These are phyloP conservation scores for Zosterops pallidus DNA, from an alignment of 2,113 vertebrate species.

Conservation along the genomic window DNA sequence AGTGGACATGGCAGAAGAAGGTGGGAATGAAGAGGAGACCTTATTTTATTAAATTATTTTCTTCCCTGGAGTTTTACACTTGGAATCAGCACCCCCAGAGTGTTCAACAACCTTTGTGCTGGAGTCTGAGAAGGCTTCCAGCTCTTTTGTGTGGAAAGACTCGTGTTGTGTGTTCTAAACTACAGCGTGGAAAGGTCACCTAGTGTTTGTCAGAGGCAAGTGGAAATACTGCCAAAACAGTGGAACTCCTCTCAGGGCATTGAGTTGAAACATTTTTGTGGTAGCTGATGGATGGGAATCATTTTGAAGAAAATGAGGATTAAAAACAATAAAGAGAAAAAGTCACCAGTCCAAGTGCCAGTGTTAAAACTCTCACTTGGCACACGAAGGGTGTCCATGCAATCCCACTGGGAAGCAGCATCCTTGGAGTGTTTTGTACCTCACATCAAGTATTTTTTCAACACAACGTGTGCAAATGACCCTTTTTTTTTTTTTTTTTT, in stretches of 20 bases:
- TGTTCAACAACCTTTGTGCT: neutral
- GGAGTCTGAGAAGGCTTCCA: neutral
- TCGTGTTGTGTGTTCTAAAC: neutral
- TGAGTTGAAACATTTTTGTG: neutral
- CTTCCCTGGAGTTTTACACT: neutral
- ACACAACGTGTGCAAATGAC: no score
- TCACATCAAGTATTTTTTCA: neutral
- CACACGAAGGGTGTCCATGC: accelerated
- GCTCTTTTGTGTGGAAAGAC: neutral
- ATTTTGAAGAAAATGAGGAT: neutral
- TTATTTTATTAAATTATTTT: neutral
- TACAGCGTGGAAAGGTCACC: neutral
- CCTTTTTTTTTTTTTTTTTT: neutral
- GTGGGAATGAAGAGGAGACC: neutral
- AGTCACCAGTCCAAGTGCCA: neutral
- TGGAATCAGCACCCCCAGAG: neutral
- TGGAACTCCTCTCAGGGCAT: neutral
- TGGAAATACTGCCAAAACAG: neutral
- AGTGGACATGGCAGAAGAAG: neutral
- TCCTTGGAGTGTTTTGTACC: neutral
- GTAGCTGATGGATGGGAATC: neutral
- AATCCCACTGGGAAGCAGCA: neutral
- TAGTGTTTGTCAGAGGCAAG: neutral
- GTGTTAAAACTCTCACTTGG: neutral
- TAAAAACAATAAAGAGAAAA: neutral